phyloP scores from a whole-genome alignment of 1,140 invertebrate species.

The Drosophila kepulauana region DNA sequence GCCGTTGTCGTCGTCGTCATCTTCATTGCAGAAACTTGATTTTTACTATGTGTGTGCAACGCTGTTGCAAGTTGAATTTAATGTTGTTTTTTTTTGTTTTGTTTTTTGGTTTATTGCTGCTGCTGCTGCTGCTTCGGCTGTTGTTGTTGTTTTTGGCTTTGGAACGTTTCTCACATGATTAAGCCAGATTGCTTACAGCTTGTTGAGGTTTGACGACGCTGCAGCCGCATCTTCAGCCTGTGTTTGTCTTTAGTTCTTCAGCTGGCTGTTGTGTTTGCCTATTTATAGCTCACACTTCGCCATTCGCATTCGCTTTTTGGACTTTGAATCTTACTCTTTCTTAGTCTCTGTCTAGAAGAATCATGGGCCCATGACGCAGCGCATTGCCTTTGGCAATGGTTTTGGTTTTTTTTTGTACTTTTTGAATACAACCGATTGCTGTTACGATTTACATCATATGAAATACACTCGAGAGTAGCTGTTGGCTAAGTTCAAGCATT shows the following conservation, averaged over 20 bases:
- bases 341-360: slow-evolving; percentile 24
- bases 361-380: slow-evolving; percentile 67
- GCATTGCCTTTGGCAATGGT: slow-evolving; percentile 49
- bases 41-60: slow-evolving; percentile 37
- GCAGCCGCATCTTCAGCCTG: slow-evolving; percentile 49
- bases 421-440: slow-evolving; percentile 33
- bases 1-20: slow-evolving; percentile 19
- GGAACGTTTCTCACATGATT: slow-evolving; percentile 78
- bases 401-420: background rate
- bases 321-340: slow-evolving; percentile 64
- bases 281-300: slow-evolving; percentile 60
- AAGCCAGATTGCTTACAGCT: slow-evolving; percentile 80
- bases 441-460: slow-evolving; percentile 64
- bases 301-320: slow-evolving; percentile 47
- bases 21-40: slow-evolving; percentile 65
- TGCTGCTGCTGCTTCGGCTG: slow-evolving; percentile 47
- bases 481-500: slow-evolving; percentile 70
- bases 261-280: slow-evolving; percentile 61
- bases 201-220: slow-evolving; percentile 32
- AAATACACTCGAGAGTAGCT: slow-evolving; percentile 48
- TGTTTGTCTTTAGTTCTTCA: slow-evolving; percentile 28
- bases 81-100: slow-evolving; percentile 48
- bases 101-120: slow-evolving; percentile 51
- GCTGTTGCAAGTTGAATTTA: slow-evolving; percentile 59
- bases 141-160: slow-evolving; percentile 52